These are phyloP conservation scores for Barnardius zonarius DNA, from an alignment of 2,113 vertebrate genomes.

Conservation along the genomic window DNA sequence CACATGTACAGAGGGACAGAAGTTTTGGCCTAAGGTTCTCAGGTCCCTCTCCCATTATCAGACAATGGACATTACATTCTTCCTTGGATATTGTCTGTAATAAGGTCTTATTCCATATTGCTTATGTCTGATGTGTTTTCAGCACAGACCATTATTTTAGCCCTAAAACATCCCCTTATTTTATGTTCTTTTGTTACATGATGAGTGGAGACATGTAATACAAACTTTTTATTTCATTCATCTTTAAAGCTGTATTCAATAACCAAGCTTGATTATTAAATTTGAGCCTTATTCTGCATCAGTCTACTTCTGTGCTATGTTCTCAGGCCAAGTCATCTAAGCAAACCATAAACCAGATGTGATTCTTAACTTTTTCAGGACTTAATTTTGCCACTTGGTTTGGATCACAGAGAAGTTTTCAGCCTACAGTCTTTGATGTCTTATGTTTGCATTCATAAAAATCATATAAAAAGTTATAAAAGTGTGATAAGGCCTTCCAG, in stretches of 20 bases:
- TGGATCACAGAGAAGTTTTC: conserved; percentile 63
- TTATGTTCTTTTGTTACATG: conserved; percentile 40
- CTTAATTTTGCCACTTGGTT: conserved; percentile 69
- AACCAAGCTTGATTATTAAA: conserved; percentile 64
- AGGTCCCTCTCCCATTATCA: not conserved
- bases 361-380: conserved; percentile 54
- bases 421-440: conserved; percentile 70
- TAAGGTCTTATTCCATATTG: not conserved
- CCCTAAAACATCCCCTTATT: conserved; percentile 7
- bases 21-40: not conserved
- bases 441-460: conserved; percentile 75
- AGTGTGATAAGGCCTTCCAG: conserved; percentile 72
- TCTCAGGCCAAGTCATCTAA: conserved; percentile 61
- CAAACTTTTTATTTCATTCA: conserved; percentile 48
- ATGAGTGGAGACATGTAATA: conserved; percentile 44
- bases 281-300: conserved; percentile 63
- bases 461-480: conserved; percentile 78
- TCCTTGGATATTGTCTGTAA: not conserved
- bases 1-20: not conserved
- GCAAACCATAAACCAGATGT: conserved; percentile 71
- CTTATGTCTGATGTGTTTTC: conserved; percentile 33
- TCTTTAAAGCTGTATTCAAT: conserved; percentile 62
- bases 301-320: conserved; percentile 58
- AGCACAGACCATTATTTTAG: not conserved
- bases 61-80: not conserved